Conservation (phyloP, 2,797 vertebrate genomes). For the Melanogrammus aeglefinus region DNA sequence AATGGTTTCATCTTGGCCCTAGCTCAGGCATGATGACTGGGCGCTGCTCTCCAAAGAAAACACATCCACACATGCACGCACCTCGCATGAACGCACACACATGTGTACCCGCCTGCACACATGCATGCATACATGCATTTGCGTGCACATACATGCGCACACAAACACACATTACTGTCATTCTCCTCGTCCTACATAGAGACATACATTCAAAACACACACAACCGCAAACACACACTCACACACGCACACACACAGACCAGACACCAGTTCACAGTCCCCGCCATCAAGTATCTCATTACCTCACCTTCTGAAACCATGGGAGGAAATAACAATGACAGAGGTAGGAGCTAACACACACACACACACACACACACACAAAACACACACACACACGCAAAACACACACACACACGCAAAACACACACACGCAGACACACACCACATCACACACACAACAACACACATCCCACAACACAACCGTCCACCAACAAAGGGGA, state of each 20-base stretch:
- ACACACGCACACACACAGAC: not conserved
- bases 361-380: slow-evolving; percentile 11
- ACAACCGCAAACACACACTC: not conserved
- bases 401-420: slow-evolving; percentile 58
- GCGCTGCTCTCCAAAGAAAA: not conserved
- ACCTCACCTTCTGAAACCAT: slow-evolving; percentile 44
- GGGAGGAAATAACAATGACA: slow-evolving; percentile 34
- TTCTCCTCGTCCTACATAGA: slow-evolving; percentile 18
- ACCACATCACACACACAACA: too few species aligned
- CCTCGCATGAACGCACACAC: not conserved
- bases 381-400: slow-evolving; percentile 50
- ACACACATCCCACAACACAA: too few species aligned
- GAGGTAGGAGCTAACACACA: slow-evolving; percentile 26
- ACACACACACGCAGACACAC: too few species aligned
- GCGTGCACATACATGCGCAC: not conserved
- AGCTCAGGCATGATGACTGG: slow-evolving; percentile 11
- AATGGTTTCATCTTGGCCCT: slow-evolving; percentile 26
- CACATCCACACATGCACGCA: too few species aligned
- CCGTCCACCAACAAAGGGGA: too few species aligned
- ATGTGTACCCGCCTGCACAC: too few species aligned
- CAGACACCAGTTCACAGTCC: slow-evolving; percentile 35
- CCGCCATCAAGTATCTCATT: slow-evolving; percentile 55
- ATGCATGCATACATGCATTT: too few species aligned
- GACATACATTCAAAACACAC: slow-evolving; percentile 14
- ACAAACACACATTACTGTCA: slow-evolving; percentile 5